Evolutionary conservation across 1,140 invertebrate species (phyloP).

Genomic region (Rhynchophorus ferrugineus): DNA sequence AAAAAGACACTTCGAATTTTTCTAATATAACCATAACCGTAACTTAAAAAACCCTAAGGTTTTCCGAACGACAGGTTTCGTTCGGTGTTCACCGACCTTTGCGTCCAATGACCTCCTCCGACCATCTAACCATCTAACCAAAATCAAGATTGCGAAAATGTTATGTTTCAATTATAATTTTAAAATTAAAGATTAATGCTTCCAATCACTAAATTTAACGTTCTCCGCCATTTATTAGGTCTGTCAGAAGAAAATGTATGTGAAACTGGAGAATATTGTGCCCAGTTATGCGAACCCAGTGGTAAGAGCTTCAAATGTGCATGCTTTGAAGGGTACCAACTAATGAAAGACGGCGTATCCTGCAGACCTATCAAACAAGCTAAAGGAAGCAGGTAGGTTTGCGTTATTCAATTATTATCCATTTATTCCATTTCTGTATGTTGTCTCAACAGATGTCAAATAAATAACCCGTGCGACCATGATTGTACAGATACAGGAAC

Average conservation of each 20-base stretch:
- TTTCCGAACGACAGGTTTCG: no score
- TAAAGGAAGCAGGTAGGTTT: constrained; percentile 24
- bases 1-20: no score
- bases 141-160: no score
- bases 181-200: no score
- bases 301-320: constrained; percentile 64
- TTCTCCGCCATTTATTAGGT: constrained; percentile 2
- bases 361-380: constrained; percentile 42
- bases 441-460: constrained; percentile 43
- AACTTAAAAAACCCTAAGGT: no score
- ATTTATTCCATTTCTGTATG: no score
- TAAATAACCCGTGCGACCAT: constrained; percentile 59
- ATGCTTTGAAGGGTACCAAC: constrained; percentile 57
- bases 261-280: constrained; percentile 57
- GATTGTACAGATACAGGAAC: constrained; percentile 55
- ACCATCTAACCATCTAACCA: no score
- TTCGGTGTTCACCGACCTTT: no score
- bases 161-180: no score
- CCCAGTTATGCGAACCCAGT: constrained; percentile 62
- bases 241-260: constrained; percentile 53
- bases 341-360: constrained; percentile 52
- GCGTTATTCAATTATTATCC: constrained; percentile 5
- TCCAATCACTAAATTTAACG: background rate
- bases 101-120: no score
- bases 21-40: no score